A percentile compares a stretch with the other conserved stretches of the same genome.
Evolutionary conservation across 2,113 vertebrate genomes (phyloP).

Genomic region (Regulus satrapa): DNA sequence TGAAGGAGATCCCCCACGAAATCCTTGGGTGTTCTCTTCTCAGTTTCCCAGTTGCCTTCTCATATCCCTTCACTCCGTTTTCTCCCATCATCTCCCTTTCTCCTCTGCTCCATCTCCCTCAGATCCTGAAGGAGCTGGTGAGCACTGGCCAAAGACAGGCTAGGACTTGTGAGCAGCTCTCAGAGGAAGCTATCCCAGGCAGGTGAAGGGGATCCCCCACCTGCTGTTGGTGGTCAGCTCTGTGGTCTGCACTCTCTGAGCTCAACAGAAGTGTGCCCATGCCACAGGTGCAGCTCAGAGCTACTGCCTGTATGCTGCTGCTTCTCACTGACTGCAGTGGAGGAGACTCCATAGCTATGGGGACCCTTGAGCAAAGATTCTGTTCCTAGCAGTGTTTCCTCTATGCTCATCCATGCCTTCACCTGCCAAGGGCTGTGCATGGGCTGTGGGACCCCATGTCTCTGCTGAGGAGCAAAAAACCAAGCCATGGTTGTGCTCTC

Average conservation of each 20-base stretch:
- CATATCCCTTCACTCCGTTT: background rate
- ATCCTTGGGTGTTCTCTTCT: background rate
- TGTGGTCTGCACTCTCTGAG: background rate
- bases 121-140: background rate
- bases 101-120: background rate
- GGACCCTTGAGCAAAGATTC: background rate
- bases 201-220: accelerated
- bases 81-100: background rate
- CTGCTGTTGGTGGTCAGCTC: background rate
- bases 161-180: background rate
- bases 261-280: background rate
- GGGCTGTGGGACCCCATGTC: background rate
- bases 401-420: background rate
- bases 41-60: background rate
- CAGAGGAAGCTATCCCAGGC: background rate
- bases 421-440: background rate
- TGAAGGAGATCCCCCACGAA: background rate
- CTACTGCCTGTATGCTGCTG: background rate
- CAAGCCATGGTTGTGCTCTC: background rate
- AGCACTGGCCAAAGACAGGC: background rate
- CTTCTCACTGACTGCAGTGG: background rate
- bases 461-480: background rate
- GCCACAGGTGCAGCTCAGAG: background rate
- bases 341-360: background rate
- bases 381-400: background rate